Evolutionary conservation across 2,113 vertebrate species (phyloP).

Genomic region (Pseudopodoces humilis): DNA sequence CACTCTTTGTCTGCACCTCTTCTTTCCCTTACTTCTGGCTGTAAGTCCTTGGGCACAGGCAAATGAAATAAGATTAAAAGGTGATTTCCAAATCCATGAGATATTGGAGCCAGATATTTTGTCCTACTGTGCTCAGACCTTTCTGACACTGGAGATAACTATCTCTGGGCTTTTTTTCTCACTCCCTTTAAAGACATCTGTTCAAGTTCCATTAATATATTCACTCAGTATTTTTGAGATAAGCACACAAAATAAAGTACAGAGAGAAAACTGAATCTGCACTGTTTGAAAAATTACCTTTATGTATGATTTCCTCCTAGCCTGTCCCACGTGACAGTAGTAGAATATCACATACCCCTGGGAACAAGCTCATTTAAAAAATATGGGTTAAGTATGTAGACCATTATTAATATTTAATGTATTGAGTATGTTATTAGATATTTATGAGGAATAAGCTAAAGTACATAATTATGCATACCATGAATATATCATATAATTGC

Average conservation of each 20-base stretch:
- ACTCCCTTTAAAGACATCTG: not conserved
- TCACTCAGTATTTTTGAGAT: not conserved
- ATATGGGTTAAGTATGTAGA: conserved; percentile 43
- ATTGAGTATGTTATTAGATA: conserved; percentile 61
- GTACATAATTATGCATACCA: conserved; percentile 5
- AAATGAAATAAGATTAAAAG: not conserved
- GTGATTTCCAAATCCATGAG: not conserved
- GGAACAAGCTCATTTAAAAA: conserved; percentile 38
- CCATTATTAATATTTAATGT: conserved; percentile 54
- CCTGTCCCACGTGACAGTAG: not conserved
- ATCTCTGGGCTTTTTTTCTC: not conserved
- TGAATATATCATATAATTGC: conserved; percentile 41
- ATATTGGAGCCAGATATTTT: not conserved
- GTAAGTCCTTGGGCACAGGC: not conserved
- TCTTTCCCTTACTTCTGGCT: not conserved
- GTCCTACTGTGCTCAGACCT: not conserved
- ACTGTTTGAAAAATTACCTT: not conserved
- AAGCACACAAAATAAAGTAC: not conserved
- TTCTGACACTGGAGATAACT: not conserved
- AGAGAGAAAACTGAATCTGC: not conserved
- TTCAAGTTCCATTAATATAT: not conserved
- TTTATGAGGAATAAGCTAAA: conserved; percentile 64
- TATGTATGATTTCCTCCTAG: not conserved
- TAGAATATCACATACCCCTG: not conserved
- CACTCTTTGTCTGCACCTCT: not conserved